Evolutionary conservation across 2,797 vertebrate species (phyloP).

Genomic region (Mus minutoides): DNA sequence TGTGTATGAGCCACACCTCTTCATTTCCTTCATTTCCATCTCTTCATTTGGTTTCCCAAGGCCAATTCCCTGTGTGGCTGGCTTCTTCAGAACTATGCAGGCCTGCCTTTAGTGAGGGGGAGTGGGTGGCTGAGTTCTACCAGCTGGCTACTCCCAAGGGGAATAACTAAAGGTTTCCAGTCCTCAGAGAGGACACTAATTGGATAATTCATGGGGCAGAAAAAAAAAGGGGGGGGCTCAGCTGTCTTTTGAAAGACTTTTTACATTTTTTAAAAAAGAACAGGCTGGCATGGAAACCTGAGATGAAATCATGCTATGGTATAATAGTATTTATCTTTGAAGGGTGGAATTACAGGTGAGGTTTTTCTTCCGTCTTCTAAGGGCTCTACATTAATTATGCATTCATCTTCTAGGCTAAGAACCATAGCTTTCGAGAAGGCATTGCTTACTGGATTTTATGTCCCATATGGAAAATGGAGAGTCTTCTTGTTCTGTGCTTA

Average conservation of each 20-base stretch:
- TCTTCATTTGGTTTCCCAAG: background rate
- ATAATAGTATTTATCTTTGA: background rate
- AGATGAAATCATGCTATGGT: background rate
- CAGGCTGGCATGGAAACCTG: background rate
- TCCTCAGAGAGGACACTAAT: constrained; percentile 41
- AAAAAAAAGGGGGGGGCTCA: background rate
- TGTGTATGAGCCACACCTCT: background rate
- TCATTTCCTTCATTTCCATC: too few relatives aligned
- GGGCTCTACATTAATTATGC: background rate
- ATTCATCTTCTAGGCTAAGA: background rate
- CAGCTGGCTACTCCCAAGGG: constrained; percentile 18
- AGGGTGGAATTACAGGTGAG: background rate
- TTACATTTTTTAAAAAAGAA: constrained; percentile 10
- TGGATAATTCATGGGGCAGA: constrained; percentile 59
- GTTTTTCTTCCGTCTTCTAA: constrained; percentile 20
- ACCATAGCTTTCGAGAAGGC: background rate
- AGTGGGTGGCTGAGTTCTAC: background rate
- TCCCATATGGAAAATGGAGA: background rate
- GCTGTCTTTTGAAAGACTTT: constrained; percentile 9
- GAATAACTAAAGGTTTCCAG: constrained; percentile 63
- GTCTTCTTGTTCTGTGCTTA: background rate
- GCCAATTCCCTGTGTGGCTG: background rate
- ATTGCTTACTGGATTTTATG: background rate
- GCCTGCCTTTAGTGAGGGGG: background rate
- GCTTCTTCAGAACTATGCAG: background rate